These are phyloP conservation scores for Loripinus fragilis DNA, from an alignment of 2,888 invertebrate genomes.

Conservation along the genomic window DNA sequence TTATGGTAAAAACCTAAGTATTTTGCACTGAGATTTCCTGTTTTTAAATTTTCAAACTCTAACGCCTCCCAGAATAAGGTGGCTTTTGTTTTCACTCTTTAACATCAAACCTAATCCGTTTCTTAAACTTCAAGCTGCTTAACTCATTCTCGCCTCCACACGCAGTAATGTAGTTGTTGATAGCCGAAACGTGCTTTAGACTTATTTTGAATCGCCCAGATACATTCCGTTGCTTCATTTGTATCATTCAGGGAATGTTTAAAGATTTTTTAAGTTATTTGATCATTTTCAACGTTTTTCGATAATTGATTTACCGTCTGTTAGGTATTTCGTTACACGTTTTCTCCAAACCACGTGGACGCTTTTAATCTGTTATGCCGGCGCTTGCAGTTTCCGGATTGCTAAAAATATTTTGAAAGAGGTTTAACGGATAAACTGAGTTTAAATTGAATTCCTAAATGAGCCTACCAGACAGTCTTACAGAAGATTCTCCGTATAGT, in stretches of 20 bases:
- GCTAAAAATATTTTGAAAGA: slow-evolving; percentile 9
- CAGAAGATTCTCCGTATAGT: neutral
- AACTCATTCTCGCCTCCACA: slow-evolving; percentile 7
- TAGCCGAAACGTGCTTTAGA: slow-evolving; percentile 5
- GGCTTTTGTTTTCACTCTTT: slow-evolving; percentile 5
- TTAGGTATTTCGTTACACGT: slow-evolving; percentile 5
- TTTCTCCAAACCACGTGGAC: neutral
- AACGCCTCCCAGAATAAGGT: neutral
- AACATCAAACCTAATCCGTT: slow-evolving; percentile 1
- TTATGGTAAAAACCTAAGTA: neutral
- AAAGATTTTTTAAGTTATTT: slow-evolving; percentile 14
- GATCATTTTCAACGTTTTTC: slow-evolving; percentile 14
- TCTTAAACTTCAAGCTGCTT: neutral
- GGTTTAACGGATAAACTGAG: neutral
- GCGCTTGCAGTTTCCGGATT: neutral
- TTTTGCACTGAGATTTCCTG: neutral
- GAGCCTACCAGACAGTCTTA: neutral
- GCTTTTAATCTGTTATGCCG: neutral
- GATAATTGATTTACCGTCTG: slow-evolving; percentile 13
- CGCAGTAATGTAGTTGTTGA: slow-evolving; percentile 2
- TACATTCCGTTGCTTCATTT: neutral
- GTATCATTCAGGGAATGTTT: slow-evolving; percentile 11
- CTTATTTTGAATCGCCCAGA: slow-evolving; percentile 13
- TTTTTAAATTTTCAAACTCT: neutral
- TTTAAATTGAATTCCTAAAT: slow-evolving; percentile 9